These are phyloP conservation scores for Willisornis vidua DNA, from an alignment of 2,113 vertebrate species.

Conservation along the genomic window DNA sequence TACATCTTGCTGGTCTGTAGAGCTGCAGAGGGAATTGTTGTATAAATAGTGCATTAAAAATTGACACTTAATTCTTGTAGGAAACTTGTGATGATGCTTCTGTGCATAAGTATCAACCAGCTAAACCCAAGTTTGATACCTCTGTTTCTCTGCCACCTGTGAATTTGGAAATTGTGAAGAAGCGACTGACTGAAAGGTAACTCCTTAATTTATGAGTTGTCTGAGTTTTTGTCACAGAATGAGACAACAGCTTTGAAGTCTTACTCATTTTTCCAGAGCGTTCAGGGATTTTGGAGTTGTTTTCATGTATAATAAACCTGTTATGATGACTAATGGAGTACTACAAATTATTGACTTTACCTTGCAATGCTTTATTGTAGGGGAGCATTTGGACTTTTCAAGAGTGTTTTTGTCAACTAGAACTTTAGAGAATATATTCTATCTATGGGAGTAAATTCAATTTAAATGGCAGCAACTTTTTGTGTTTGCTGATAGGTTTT, in stretches of 20 bases:
- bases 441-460: not conserved
- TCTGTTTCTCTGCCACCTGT: slow-evolving; percentile 79
- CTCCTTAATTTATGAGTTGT: not conserved
- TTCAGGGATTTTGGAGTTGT: not conserved
- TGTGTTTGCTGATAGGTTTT: not conserved
- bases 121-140: slow-evolving; percentile 71
- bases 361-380: not conserved
- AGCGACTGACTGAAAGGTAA: slow-evolving; percentile 83
- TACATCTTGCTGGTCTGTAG: rapidly evolving
- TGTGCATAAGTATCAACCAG: not conserved
- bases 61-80: slow-evolving; percentile 36
- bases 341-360: not conserved
- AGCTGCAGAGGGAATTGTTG: not conserved
- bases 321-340: not conserved
- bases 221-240: not conserved
- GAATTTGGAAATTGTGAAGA: slow-evolving; percentile 84
- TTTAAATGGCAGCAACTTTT: not conserved
- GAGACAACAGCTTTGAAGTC: not conserved
- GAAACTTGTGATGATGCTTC: not conserved
- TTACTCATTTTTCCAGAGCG: not conserved
- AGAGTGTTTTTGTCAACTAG: not conserved
- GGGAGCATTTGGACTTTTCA: not conserved
- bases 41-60: not conserved
- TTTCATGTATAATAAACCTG: not conserved
- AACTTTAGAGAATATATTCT: not conserved